Evolutionary conservation across 1,140 invertebrate genomes (phyloP).

Genomic region (Bombus ignitus): DNA sequence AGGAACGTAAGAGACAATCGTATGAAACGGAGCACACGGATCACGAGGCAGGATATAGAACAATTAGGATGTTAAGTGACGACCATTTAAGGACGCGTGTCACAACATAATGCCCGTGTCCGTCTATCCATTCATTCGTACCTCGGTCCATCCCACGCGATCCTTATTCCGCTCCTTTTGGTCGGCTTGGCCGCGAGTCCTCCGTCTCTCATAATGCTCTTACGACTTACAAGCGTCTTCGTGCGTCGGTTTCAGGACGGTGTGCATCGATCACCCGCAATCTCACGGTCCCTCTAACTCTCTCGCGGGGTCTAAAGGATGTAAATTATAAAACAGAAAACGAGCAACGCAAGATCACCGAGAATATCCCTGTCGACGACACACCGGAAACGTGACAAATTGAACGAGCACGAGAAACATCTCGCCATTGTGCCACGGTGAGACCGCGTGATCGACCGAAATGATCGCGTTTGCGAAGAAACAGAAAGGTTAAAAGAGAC

Average conservation of each 20-base stretch:
- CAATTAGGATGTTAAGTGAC: conserved; percentile 61
- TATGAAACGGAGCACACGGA: background rate
- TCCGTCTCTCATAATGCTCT: conserved; percentile 24
- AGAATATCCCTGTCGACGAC: conserved; percentile 2
- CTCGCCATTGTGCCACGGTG: background rate
- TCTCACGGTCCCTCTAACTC: conserved; percentile 18
- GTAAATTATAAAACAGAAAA: conserved; percentile 1
- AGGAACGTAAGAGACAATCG: background rate
- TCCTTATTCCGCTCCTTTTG: conserved; percentile 51
- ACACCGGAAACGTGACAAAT: conserved; percentile 15
- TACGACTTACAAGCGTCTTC: conserved; percentile 42
- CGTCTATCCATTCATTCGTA: conserved; percentile 48
- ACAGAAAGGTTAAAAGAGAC: background rate
- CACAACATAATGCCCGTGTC: conserved; percentile 57
- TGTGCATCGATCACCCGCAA: conserved; percentile 47
- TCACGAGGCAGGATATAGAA: conserved; percentile 30
- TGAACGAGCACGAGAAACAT: background rate
- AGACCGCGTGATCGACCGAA: conserved; percentile 11
- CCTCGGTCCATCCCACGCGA: conserved; percentile 45
- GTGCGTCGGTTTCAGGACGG: conserved; percentile 24
- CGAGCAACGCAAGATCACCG: background rate
- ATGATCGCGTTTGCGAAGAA: conserved; percentile 14
- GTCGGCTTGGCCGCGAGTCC: conserved; percentile 36
- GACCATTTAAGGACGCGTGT: conserved; percentile 49
- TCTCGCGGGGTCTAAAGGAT: background rate